Conservation (phyloP, 2,888 invertebrate species). For the Aproaerema taeniolella region DNA sequence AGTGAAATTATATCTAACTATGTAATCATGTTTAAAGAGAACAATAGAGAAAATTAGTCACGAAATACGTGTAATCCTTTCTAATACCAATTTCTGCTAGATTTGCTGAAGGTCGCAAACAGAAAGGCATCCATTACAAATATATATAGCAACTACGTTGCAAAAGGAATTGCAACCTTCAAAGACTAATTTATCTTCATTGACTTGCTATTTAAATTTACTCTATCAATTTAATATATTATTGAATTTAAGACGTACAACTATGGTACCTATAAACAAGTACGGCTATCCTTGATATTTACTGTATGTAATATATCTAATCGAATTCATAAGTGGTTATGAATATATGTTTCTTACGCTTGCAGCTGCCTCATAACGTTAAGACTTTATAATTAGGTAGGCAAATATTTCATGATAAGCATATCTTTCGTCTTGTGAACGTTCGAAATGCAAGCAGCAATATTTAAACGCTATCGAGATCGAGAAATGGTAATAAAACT, state of each 20-base stretch:
- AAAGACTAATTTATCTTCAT: too few relatives aligned
- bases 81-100: not conserved
- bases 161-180: too few relatives aligned
- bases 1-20: too few relatives aligned
- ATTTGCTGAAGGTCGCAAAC: not conserved
- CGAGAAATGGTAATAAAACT: conserved; percentile 6
- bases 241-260: too few relatives aligned
- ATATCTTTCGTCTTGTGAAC: conserved; percentile 19
- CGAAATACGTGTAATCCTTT: not conserved
- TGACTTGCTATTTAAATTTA: too few relatives aligned
- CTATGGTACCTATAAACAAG: too few relatives aligned
- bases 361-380: conserved; percentile 8
- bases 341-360: conserved; percentile 18
- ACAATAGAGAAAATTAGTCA: too few relatives aligned
- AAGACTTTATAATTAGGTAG: conserved; percentile 10
- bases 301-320: conserved; percentile 7
- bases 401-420: conserved; percentile 19
- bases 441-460: conserved; percentile 8
- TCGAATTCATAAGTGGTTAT: conserved; percentile 12
- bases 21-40: too few relatives aligned
- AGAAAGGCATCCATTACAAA: not conserved
- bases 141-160: not conserved
- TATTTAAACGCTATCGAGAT: conserved; percentile 12
- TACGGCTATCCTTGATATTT: conserved; percentile 1
- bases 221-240: too few relatives aligned